A percentile compares a stretch with the other conserved stretches of the same genome.
Evolutionary conservation across 2,888 invertebrate species (phyloP).

Genomic region (Morpho helenor): DNA sequence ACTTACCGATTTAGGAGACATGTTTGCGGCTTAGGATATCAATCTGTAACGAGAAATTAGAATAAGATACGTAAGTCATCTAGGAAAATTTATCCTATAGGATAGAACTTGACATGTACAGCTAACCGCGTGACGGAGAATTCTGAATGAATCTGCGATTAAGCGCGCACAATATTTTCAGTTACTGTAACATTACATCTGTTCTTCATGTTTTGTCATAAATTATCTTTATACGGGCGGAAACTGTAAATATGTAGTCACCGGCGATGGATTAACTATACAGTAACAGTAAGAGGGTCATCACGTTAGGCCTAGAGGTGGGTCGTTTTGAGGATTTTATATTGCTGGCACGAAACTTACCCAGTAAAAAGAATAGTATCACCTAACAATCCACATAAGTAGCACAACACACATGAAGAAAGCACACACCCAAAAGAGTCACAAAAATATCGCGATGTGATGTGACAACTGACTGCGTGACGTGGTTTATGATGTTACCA

Average conservation of each 20-base stretch:
- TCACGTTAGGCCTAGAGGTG: neutral
- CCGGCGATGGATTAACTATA: slow-evolving; percentile 50
- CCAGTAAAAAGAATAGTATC: slow-evolving; percentile 72
- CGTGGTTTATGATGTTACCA: slow-evolving; percentile 71
- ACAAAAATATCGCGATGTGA: slow-evolving; percentile 78
- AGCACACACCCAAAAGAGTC: slow-evolving; percentile 77
- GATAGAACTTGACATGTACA: slow-evolving; percentile 41
- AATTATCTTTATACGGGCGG: slow-evolving; percentile 41
- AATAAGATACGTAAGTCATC: slow-evolving; percentile 36
- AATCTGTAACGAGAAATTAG: slow-evolving; percentile 66
- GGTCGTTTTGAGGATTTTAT: neutral
- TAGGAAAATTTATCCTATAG: slow-evolving; percentile 25
- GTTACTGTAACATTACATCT: slow-evolving; percentile 28
- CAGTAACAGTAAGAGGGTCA: slow-evolving; percentile 10
- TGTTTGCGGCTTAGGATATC: slow-evolving; percentile 75
- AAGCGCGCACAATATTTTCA: slow-evolving; percentile 27
- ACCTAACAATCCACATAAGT: slow-evolving; percentile 79
- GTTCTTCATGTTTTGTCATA: slow-evolving; percentile 43
- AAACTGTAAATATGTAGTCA: slow-evolving; percentile 54
- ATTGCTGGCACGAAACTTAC: slow-evolving; percentile 44
- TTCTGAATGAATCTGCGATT: slow-evolving; percentile 41
- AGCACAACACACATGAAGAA: slow-evolving; percentile 78
- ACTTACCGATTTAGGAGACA: slow-evolving; percentile 84
- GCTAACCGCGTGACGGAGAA: slow-evolving; percentile 46
- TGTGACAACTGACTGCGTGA: slow-evolving; percentile 77